Percentiles rank a stretch among this genome's conserved stretches.
phyloP scores from a whole-genome alignment of 2,113 vertebrate genomes.

The Gallinago undulata region DNA sequence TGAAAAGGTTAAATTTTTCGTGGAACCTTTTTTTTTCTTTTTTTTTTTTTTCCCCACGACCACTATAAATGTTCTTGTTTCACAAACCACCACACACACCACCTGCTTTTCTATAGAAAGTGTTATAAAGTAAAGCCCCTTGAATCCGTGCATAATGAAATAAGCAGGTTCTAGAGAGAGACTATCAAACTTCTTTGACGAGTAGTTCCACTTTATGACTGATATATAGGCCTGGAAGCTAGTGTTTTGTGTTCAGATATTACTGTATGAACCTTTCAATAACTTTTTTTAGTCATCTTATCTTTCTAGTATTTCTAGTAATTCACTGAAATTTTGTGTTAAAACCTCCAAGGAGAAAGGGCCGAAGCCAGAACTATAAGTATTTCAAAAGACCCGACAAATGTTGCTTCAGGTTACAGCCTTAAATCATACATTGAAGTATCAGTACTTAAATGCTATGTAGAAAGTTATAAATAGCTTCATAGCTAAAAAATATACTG shows the following conservation, averaged over 20 bases:
- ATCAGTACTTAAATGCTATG: not conserved
- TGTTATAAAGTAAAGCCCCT: constrained; percentile 4
- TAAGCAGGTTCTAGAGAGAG: constrained; percentile 6
- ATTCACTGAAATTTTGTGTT: not conserved
- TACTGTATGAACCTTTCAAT: not conserved
- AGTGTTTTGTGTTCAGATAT: not conserved
- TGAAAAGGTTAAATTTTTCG: constrained; percentile 15
- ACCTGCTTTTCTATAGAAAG: constrained; percentile 17
- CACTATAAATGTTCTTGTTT: constrained; percentile 7
- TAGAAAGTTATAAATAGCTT: not conserved
- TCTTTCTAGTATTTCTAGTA: not conserved
- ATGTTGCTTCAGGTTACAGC: not conserved
- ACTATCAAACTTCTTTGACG: constrained; percentile 28
- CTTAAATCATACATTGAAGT: not conserved
- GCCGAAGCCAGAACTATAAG: not conserved
- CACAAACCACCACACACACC: not conserved
- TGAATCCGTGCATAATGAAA: constrained; percentile 38
- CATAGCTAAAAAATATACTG: not conserved
- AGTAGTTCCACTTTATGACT: not conserved
- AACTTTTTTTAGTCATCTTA: not conserved
- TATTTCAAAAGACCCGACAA: not conserved
- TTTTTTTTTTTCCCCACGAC: not conserved
- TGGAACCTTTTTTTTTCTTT: not conserved
- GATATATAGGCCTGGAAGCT: not conserved
- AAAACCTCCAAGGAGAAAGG: not conserved